Percentiles rank a stretch among this genome's conserved stretches.
Conservation (phyloP, 2,113 vertebrate species). For the Eira barbara region DNA sequence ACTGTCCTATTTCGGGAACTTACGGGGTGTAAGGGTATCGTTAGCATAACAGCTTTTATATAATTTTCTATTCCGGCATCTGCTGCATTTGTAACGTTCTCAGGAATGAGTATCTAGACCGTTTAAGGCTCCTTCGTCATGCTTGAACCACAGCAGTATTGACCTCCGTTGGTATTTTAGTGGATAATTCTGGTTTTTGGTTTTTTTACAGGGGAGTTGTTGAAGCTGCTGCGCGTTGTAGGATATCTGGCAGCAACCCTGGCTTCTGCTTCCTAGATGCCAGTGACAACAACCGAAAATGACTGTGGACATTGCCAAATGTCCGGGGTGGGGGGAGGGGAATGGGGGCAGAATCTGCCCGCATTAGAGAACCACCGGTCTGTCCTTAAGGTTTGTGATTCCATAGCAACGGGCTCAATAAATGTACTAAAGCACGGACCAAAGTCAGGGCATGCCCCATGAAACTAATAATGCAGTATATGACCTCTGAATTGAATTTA, state of each 20-base stretch:
- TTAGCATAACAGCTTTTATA: neutral
- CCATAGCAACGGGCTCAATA: neutral
- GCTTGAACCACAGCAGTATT: neutral
- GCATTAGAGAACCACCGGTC: neutral
- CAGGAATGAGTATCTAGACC: neutral
- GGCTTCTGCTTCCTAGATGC: neutral
- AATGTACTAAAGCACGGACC: neutral
- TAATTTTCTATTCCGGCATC: neutral
- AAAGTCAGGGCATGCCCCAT: neutral
- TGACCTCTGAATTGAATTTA: neutral
- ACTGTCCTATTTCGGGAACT: neutral
- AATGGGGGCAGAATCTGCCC: neutral
- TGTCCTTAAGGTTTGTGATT: neutral
- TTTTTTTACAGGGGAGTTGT: neutral
- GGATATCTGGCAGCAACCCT: neutral
- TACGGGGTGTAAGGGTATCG: neutral
- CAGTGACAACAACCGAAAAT: neutral
- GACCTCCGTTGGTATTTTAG: too few species aligned
- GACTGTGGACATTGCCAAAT: neutral
- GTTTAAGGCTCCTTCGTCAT: fast-evolving
- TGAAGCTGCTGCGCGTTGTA: neutral
- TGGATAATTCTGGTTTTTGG: neutral
- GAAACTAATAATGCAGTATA: neutral
- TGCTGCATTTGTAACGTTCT: neutral
- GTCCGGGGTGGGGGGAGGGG: fast-evolving